Evolutionary conservation across 2,797 vertebrate genomes (phyloP).

Genomic region (Hypotaenidia okinawae): DNA sequence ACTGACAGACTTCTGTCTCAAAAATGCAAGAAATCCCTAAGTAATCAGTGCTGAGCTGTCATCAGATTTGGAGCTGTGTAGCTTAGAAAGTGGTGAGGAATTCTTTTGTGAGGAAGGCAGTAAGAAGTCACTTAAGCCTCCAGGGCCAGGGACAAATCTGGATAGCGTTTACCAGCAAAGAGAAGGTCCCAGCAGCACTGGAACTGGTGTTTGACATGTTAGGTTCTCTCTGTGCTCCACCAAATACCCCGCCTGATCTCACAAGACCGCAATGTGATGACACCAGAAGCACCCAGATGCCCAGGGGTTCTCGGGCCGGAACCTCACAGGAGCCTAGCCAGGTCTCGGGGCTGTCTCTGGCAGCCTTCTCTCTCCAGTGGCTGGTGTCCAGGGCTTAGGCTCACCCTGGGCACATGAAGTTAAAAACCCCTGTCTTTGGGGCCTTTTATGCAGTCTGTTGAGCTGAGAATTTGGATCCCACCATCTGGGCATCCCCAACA

Average conservation of each 20-base stretch:
- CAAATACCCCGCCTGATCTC: neutral
- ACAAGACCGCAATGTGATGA: neutral
- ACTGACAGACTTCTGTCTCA: constrained; percentile 9
- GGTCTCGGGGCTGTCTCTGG: neutral
- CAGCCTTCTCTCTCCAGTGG: neutral
- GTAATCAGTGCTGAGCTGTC: constrained; percentile 13
- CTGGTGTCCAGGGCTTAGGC: neutral
- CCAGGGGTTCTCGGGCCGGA: neutral
- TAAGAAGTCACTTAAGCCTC: neutral
- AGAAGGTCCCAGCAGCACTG: neutral
- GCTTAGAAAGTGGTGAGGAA: neutral
- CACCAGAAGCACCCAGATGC: neutral
- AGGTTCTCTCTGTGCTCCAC: neutral
- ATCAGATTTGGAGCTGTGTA: neutral
- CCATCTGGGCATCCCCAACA: neutral
- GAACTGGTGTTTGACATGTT: neutral
- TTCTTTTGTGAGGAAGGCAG: neutral
- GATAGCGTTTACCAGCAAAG: neutral
- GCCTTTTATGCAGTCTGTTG: neutral
- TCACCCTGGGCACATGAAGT: neutral
- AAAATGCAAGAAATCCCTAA: neutral
- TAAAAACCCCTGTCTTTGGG: neutral
- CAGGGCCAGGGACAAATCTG: neutral
- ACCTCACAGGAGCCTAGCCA: neutral
- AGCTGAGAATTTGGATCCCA: neutral